phyloP scores from a whole-genome alignment of 1,140 invertebrate species.

The Liolophura sinensis region DNA sequence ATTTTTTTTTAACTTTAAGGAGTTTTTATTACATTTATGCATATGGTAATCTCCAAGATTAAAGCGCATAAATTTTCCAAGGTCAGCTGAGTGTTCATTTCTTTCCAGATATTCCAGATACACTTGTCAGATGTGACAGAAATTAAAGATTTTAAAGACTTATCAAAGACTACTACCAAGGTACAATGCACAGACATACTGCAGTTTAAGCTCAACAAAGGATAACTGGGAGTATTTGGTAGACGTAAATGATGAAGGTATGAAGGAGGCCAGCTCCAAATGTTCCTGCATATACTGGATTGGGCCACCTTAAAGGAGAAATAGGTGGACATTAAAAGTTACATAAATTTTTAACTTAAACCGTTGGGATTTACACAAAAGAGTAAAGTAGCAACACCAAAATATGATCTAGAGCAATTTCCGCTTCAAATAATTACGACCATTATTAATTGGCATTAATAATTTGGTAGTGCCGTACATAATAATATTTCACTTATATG shows the following conservation, averaged over 20 bases:
- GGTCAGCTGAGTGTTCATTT: too few relatives aligned
- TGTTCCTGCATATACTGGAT: slow-evolving; percentile 44
- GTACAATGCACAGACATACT: too few relatives aligned
- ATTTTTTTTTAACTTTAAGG: slow-evolving; percentile 15
- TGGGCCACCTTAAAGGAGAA: slow-evolving; percentile 42
- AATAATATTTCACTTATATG: too few relatives aligned
- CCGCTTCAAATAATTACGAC: too few relatives aligned
- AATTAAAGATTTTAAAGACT: too few relatives aligned
- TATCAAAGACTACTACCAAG: too few relatives aligned
- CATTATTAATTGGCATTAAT: too few relatives aligned
- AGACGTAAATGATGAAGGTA: slow-evolving; percentile 27
- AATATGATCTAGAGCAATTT: neutral
- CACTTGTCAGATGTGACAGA: too few relatives aligned
- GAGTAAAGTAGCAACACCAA: neutral
- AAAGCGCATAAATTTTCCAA: too few relatives aligned
- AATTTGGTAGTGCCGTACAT: too few relatives aligned
- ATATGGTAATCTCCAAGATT: too few relatives aligned
- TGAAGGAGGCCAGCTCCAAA: slow-evolving; percentile 48
- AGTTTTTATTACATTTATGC: slow-evolving; percentile 15
- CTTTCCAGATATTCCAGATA: too few relatives aligned
- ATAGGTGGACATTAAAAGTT: slow-evolving; percentile 6
- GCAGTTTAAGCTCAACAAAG: slow-evolving; percentile 18
- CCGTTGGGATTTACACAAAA: neutral
- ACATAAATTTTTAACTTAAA: slow-evolving; percentile 1
- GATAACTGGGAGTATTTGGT: slow-evolving; percentile 42